Conservation (phyloP, 2,113 vertebrate genomes). For the Hypomesus transpacificus region DNA sequence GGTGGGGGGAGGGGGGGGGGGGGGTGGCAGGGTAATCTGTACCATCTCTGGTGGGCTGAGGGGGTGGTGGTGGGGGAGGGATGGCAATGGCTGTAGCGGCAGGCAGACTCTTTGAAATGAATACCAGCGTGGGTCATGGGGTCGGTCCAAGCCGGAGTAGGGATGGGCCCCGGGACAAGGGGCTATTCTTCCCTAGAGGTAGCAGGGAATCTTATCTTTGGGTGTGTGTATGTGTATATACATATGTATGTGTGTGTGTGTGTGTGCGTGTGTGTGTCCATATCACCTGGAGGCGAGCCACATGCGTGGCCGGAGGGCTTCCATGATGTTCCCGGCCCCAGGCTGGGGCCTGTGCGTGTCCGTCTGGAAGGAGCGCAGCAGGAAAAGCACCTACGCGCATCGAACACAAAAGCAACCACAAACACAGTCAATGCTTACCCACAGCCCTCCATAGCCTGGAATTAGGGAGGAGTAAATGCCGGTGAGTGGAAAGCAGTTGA, state of each 20-base stretch:
- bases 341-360: constrained; percentile 75
- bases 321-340: constrained; percentile 71
- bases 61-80: constrained; percentile 31
- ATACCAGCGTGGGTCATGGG: constrained; percentile 55
- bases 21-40: constrained; percentile 32
- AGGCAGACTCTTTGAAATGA: constrained; percentile 65
- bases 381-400: constrained; percentile 78
- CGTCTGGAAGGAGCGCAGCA: constrained; percentile 83
- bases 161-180: constrained; percentile 50
- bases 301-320: constrained; percentile 73
- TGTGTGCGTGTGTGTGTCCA: constrained; percentile 31
- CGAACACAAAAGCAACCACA: constrained; percentile 1
- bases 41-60: constrained; percentile 40
- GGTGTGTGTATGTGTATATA: constrained; percentile 1
- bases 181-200: constrained; percentile 53
- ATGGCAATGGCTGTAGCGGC: constrained; percentile 34
- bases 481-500: background rate
- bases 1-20: constrained; percentile 8
- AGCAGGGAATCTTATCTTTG: constrained; percentile 46
- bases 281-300: constrained; percentile 90
- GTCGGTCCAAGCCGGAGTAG: constrained; percentile 46
- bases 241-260: constrained; percentile 20
- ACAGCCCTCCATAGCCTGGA: background rate
- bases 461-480: background rate
- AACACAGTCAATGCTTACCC: background rate